Evolutionary conservation across 1,140 invertebrate genomes (phyloP), one percentile per base, ranked within the genome.

Genomic region (Notospermus geniculatus): DNA sequence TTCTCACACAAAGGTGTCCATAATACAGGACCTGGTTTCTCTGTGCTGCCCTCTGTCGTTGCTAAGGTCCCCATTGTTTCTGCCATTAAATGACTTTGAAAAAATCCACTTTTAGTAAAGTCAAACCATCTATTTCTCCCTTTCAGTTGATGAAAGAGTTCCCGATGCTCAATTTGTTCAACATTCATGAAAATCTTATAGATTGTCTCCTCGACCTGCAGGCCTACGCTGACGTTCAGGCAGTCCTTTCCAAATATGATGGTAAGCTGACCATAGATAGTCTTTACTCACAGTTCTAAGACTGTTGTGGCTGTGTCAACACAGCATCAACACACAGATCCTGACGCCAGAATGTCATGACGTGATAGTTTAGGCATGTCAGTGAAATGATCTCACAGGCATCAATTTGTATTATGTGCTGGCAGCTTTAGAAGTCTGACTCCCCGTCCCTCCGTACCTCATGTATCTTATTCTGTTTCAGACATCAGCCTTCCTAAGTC

Each of bases 161-260:
- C 71, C 91, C 92, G n/a, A 93, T 95, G 71, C 90, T 97, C 88
- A 95, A 92, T 81, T 90, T 95, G 39, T 86, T 98, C 60, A 94
- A 95, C 76, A 92, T 97, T 57, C 96, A 98, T 80, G 96, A 99
- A 84, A 99, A 98, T 84, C 83, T 99, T 45, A 93, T 98, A 73
- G 96, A 99, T 84, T 91, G 89, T 19, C 83, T 98, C 59, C 81
- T 99, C 59, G 95, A 98, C 84, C 91, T 95, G 87, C 93, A 96
- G 80, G 91, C 92, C 0, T 98, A 97, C 81, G 92, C 95, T 25
- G 96, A 98, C 84, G 93, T 93, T 30, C 92, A 98, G 83, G 93
- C 94, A 45, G 91, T 98, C 39, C 81, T 98, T 68, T 93, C 95
- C 15, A 94, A 96, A 82, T 97, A 97, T 81, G 96, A 98, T 82